These are phyloP conservation scores for Therioaphis trifolii DNA, from an alignment of 2,888 invertebrate genomes.

Conservation along the genomic window DNA sequence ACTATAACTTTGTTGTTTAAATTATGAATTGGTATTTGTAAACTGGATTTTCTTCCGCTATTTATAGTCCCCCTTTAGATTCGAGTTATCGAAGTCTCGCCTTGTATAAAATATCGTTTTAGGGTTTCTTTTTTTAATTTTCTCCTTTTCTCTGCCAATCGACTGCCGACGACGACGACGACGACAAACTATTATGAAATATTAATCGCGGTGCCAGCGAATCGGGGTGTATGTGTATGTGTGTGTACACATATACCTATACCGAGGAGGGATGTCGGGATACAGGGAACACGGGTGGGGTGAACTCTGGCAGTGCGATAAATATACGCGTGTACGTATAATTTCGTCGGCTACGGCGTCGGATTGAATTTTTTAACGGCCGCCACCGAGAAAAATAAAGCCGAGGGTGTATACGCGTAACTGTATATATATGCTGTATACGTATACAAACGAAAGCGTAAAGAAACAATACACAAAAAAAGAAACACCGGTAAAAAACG, in stretches of 20 bases:
- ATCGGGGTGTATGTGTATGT: neutral
- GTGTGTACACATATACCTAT: neutral
- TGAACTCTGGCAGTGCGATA: conserved; percentile 29
- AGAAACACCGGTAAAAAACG: conserved; percentile 9
- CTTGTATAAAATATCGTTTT: neutral
- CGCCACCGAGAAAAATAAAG: conserved; percentile 6
- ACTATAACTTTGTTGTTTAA: too few species aligned
- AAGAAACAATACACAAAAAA: neutral
- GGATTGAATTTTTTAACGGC: conserved; percentile 56
- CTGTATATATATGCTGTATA: neutral
- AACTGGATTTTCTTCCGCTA: too few species aligned
- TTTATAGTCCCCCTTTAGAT: too few species aligned
- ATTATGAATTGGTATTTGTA: too few species aligned
- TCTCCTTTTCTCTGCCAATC: neutral
- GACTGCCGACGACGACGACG: neutral
- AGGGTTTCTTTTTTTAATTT: neutral
- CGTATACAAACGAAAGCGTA: neutral
- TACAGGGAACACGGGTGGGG: neutral
- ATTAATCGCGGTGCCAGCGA: conserved; percentile 17
- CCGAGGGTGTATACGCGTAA: conserved; percentile 7
- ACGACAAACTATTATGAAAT: conserved; percentile 42
- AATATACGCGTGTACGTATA: conserved; percentile 43
- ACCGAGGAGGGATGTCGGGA: neutral
- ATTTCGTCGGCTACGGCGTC: conserved; percentile 37
- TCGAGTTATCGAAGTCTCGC: too few species aligned